Evolutionary conservation across 2,113 vertebrate species (phyloP), one percentile per base, ranked within the genome.

Genomic region (Paedocypris sp.): DNA sequence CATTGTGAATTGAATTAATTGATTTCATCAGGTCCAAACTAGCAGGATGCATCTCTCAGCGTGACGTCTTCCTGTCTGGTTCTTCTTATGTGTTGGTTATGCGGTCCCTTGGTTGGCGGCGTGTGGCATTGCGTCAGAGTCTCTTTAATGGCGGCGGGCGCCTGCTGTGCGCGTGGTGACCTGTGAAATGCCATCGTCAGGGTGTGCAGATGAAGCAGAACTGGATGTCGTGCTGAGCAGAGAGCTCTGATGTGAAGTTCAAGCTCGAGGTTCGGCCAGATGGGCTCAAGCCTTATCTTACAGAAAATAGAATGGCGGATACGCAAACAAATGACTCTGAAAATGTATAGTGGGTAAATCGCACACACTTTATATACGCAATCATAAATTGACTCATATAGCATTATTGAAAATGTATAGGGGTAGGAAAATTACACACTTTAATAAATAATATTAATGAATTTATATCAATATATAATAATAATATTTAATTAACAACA

Each of bases 231-330:
- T 33, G 45, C 58, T 52, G 66, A 38, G 69, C 11, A 41, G 36
- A 39, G 13, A 35, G 46, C 62, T 71, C 62, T 74, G 72, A 74
- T 66, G 59, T 71, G 63, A 71, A 69, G 66, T 60, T 71, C 66
- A 71, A 64, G 36, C 47, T 45, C 5, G 62, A 63, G 33, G 36
- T 51, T 56, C 47, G 28, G 56, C 60, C 65, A 64, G 57, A 26
- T 54, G 31, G 42, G 59, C n/a, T 35, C 35, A 23, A n/a, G 32
- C 26, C 53, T 58, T 58, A 43, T 58, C 53, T 32, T 22, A 12
- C 12, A 29, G 2, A 42, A 58, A 26, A 58, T 32, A 58, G 28
- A 16, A 58, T n/a, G 31, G 22, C 5, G 18, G 16, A 19, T 11
- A 16, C 4, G 2, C 12, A 13, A 12, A 49, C 13, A 23, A 49